Base-by-base conservation (phyloP, 2,113 vertebrate genomes). In the Scomber japonicus region DNA sequence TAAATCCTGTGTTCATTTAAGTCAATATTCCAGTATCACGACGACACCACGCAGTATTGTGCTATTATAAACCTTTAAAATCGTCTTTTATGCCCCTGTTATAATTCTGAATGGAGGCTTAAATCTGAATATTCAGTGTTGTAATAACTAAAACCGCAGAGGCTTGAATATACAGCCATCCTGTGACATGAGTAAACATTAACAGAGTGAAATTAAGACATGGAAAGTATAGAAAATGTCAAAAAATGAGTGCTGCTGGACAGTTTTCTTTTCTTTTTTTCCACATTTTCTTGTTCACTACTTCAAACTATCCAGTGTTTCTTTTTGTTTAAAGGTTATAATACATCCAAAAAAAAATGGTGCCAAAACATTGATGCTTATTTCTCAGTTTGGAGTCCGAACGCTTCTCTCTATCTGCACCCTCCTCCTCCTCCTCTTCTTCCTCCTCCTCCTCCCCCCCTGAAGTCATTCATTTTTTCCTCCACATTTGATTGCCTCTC, bases 181-280 rank as follows among this genome's bases (percentile, higher is more conserved):
- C 75, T 83, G 68, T 90, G 88, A 88, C 84, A 82, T 21, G 60
- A 88, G 76, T 73, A 84, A 88, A 88, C 79, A 90, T 87, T 68
- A 85, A 85, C 79, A 71, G 66, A 80, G 55, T 56, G 62, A 79
- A 82, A 82, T 69, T 53, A 74, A 83, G 68, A 78, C 78, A 46
- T 27, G 55, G 63, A 72, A 71, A 68, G 69, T 27, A 60, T 46
- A 66, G 51, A 67, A 61, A 48, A 49, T 79, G 74, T 74, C 31
- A 72, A 27, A 27, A 46, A 17, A 40, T 2, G 21, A 64, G 45
- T 5, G 24, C 6, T 74, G 16, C 50, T 63, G 49, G 63, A 79
- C 8, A 40, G 8, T 40, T 27, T 27, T 7, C 75, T 77, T 70
- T 57, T 54, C 57, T 40, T 40, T 40, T 40, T 40, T 9, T 40